Evolutionary conservation across 23 tunicate genomes (phyloP), one percentile per base, ranked within the genome.

Genomic region (Trididemnum clinides): DNA sequence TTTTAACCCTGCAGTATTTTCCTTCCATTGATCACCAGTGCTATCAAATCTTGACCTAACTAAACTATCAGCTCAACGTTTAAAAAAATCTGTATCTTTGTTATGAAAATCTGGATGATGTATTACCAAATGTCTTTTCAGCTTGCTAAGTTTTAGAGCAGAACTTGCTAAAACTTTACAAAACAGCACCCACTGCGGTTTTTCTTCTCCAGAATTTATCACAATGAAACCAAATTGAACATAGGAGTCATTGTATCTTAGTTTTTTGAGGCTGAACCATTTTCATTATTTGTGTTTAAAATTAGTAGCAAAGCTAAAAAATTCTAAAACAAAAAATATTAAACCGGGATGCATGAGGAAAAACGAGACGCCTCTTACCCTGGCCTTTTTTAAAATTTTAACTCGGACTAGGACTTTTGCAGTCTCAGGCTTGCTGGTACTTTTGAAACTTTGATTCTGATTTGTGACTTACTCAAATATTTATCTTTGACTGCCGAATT

Each of bases 21-120:
- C 86, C 77, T 81, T 83, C 57, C 22, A 87, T 29, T 29, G 21
- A 1, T 65, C 51, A 15, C 80, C 86, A 0, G 71, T 64, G 87
- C 71, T 39, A 66, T 87, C 85, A 81, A 87, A 63, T 69, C 90
- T 81, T 10, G 80, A 81, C 26, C 33, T 87, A 0, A 4, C 30
- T 65, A 81, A 87, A 80, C 64, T 87, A 4, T 87, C 44, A 49
- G 79, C 82, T 21, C 82, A 82, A 20, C 87, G 87, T 71, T 72
- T 82, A 28, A 72, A n/a, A 25, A 88, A 88, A 66, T 86, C 86
- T 86, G 39, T 78, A 65, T 51, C 92, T 88, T 88, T 88, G 87
- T 82, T 71, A 71, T 82, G 57, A 7, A 37, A 88, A 88, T 50
- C 30, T 12, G 87, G 85, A 84, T 72, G 80, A 44, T 84, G 66